Evolutionary conservation across 2,888 invertebrate genomes (phyloP), one percentile per base, ranked within the genome.

Genomic region (Rotaria macrura): DNA sequence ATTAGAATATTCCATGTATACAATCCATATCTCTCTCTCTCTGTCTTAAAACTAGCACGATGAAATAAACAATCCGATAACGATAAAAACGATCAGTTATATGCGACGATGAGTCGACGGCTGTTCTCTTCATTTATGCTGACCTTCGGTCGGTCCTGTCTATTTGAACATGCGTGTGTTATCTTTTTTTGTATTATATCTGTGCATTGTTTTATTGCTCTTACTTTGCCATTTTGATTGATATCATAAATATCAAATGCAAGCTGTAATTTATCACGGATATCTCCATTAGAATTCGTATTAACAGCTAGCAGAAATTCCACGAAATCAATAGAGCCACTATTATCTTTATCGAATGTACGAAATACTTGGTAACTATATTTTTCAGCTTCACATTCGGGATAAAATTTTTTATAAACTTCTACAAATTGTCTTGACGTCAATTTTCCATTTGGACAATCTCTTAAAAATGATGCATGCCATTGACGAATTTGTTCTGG

Each of bases 211-310:
- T 25, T 54, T 54, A 54, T 54, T 25, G 25, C 14, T 43, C 79
- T 79, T 79, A 86, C 83, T 84, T 79, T 40, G 12, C 85, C 86
- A 85, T 86, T 65, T 79, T 4, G 4, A 86, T 86, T 85, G 7
- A 83, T 83, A 57, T 85, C 86, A 83, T 86, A 86, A 57, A 86
- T 86, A 54, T 86, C 74, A 38, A 86, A 86, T 74, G 86, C 86
- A 34, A 86, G 54, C 29, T 40, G 12, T 10, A 86, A 49, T 85
- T 86, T 86, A n/a, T 85, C 49, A 9, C 34, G 52, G 1, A 54
- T 43, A 52, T 86, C 65, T 38, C 86, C 86, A 52, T 86, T 84
- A 25, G 85, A 34, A 34, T 85, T 83, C 10, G 85, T 40, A 40
- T 83, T 84, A 47, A 86, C 83, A 9, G 86, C 86, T 83, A 86